These are phyloP conservation scores for Magallana gigas DNA, from an alignment of 1,140 invertebrate genomes.

Conservation along the genomic window DNA sequence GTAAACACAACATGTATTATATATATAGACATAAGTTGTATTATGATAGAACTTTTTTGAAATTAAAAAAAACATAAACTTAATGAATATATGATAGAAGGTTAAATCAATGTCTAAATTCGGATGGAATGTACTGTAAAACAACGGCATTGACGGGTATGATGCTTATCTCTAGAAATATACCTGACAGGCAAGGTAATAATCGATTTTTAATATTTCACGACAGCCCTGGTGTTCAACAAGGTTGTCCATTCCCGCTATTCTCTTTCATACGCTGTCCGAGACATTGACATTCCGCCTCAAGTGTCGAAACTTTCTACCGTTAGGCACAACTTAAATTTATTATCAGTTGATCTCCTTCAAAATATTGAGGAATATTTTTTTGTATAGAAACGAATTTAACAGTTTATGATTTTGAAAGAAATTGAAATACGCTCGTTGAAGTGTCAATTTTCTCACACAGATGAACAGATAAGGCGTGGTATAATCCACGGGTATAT, in stretches of 20 bases:
- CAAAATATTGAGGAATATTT: conserved; percentile 16
- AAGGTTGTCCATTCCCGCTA: conserved; percentile 30
- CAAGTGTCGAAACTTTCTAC: background rate
- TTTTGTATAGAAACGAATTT: background rate
- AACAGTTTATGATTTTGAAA: conserved; percentile 18
- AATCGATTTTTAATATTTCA: conserved; percentile 31
- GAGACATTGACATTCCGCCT: background rate
- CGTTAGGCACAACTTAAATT: conserved; percentile 10
- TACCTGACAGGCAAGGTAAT: background rate
- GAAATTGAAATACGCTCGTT: background rate
- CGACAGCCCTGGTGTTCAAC: conserved; percentile 6
- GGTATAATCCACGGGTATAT: background rate
- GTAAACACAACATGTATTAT: too few relatives aligned
- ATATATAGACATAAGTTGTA: too few relatives aligned
- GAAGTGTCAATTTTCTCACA: conserved; percentile 12
- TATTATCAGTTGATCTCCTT: background rate
- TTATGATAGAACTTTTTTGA: too few relatives aligned
- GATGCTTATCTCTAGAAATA: too few relatives aligned
- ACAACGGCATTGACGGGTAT: too few relatives aligned
- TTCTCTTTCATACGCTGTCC: background rate
- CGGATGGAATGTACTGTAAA: too few relatives aligned
- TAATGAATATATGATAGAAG: too few relatives aligned
- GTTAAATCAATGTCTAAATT: too few relatives aligned
- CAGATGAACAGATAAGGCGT: background rate
- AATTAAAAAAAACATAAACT: too few relatives aligned